Base-by-base conservation (phyloP, 2,888 invertebrate genomes). In the Noctuana brunneofusca region DNA sequence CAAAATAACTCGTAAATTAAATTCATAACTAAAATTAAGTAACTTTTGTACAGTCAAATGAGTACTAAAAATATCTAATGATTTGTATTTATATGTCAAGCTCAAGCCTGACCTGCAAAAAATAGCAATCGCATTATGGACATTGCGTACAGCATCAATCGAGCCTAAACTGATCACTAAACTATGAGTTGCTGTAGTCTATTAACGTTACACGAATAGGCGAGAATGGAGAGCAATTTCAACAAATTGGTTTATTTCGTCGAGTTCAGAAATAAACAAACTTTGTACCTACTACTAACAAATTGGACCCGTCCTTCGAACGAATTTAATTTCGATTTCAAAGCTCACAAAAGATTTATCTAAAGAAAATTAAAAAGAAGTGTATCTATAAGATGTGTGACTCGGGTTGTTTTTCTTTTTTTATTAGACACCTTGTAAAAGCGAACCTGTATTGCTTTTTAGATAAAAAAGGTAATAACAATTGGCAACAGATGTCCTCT, bases 291-390 rank as follows among this genome's bases (percentile, higher is more conserved):
- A 43, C 43, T 43, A 18, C 43, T 30, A 59, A 59, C 53, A 53
- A 59, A 59, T 59, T 59, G 59, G 53, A 53, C 27, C 43, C 59
- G 59, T 52, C 32, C 59, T 59, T 53, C 59, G 52, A 32, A 53
- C 59, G 46, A 59, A 59, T 59, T 53, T 59, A 59, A 59, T 59
- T 59, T 59, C 52, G 43, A 59, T 59, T 59, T 46, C 43, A 32
- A 53, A 59, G 53, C 59, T 59, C 41, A 58, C 50, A 59, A 59
- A 58, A 52, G 52, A 52, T 52, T 52, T 43, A 52, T 43, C 59
- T 53, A 30, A 30, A 58, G 30, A 41, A 41, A 30, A 35, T 57
- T 32, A 48, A 22, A 41, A 27, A 38, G 27, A 41, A 48, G 38
- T 14, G n/a, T 30, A 16, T n/a, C n/a, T n/a, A 16, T 8, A 12